Conservation (phyloP, 1,140 invertebrate genomes). For the Globodera rostochiensis region DNA sequence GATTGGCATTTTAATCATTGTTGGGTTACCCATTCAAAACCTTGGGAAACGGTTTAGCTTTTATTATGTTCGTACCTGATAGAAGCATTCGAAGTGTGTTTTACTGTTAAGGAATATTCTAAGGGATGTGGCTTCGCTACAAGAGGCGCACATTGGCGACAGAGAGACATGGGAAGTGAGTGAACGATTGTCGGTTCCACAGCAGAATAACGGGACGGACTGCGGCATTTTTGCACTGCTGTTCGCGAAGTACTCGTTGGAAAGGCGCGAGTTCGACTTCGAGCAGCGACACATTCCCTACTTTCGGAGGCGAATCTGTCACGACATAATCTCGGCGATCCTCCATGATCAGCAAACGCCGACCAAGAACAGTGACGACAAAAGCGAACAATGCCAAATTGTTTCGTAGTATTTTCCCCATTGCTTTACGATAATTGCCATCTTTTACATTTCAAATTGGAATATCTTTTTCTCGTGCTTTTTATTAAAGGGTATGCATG, state of each 20-base stretch:
- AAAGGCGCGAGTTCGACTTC: slow-evolving; percentile 5
- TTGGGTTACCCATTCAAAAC: no score
- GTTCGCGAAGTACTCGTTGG: slow-evolving; percentile 7
- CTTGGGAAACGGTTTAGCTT: no score
- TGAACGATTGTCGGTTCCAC: slow-evolving; percentile 20
- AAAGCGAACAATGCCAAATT: neutral
- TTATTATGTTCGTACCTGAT: no score
- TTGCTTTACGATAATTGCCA: neutral
- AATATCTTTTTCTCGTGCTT: neutral
- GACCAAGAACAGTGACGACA: neutral
- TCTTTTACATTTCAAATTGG: neutral
- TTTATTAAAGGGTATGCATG: neutral
- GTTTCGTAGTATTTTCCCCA: neutral
- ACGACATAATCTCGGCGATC: neutral
- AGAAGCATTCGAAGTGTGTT: no score
- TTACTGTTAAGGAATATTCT: slow-evolving; percentile 11
- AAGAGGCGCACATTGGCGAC: neutral
- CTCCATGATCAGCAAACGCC: neutral
- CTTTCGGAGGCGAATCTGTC: slow-evolving; percentile 24
- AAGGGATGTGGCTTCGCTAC: neutral
- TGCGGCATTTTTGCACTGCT: slow-evolving; percentile 21
- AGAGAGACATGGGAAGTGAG: slow-evolving; percentile 13
- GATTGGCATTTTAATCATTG: no score
- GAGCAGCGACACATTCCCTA: slow-evolving; percentile 18
- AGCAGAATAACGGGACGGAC: slow-evolving; percentile 22